Percentiles rank a stretch among this genome's conserved stretches.
Evolutionary conservation across 2,888 invertebrate genomes (phyloP).

Genomic region (Campopleginae sp.): DNA sequence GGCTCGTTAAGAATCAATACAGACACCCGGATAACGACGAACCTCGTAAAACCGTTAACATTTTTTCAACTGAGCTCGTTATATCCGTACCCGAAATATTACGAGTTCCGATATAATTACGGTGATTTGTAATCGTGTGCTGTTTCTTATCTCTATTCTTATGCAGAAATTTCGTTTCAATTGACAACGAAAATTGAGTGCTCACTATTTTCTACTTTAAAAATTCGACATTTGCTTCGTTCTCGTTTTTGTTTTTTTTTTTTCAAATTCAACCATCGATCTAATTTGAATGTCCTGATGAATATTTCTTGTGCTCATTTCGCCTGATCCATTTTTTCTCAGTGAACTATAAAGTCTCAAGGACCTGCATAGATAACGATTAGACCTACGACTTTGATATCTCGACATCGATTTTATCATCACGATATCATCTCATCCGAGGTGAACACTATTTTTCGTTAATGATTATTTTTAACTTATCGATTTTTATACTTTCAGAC

Average conservation of each 20-base stretch:
- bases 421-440: neutral
- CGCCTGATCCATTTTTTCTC: constrained; percentile 34
- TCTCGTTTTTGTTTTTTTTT: neutral
- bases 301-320: neutral
- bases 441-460: neutral
- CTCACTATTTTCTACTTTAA: neutral
- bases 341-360: neutral
- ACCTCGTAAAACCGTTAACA: constrained; percentile 26
- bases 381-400: constrained; percentile 1
- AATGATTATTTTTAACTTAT: constrained; percentile 16
- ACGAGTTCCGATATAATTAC: constrained; percentile 24
- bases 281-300: neutral
- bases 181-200: neutral
- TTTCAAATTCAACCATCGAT: neutral
- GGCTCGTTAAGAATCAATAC: constrained; percentile 28
- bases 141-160: neutral
- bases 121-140: neutral
- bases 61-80: constrained; percentile 16
- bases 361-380: constrained; percentile 36
- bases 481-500: constrained; percentile 87
- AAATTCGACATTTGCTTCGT: neutral
- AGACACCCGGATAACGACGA: constrained; percentile 14
- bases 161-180: neutral
- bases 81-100: neutral
- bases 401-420: neutral